These are phyloP conservation scores for Chionomys nivalis DNA, from an alignment of 2,113 vertebrate genomes.

Conservation along the genomic window DNA sequence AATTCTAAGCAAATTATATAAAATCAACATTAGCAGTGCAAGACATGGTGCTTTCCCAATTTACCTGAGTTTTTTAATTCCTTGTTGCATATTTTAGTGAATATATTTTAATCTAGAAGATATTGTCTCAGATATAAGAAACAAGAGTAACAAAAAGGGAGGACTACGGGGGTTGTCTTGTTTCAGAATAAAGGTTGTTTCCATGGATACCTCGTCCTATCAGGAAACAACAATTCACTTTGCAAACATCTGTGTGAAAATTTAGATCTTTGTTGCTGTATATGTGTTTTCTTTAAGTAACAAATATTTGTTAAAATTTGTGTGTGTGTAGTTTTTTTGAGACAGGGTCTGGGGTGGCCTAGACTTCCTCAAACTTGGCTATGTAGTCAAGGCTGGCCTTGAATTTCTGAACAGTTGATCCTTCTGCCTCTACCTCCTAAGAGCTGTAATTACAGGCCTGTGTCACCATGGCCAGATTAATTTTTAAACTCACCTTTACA, in stretches of 20 bases:
- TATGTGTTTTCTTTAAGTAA: constrained; percentile 28
- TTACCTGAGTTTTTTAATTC: neutral
- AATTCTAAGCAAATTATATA: neutral
- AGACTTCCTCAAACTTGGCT: neutral
- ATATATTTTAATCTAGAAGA: neutral
- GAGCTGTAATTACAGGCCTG: neutral
- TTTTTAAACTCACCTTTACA: constrained; percentile 26
- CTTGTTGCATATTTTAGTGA: neutral
- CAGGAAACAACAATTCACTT: neutral
- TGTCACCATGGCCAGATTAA: neutral
- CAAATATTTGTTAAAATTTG: neutral
- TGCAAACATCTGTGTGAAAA: neutral
- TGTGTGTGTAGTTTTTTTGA: neutral
- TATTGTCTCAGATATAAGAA: neutral
- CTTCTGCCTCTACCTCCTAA: neutral
- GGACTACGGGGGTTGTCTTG: neutral
- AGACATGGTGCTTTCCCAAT: neutral
- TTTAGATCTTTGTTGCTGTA: constrained; percentile 1
- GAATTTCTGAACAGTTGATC: neutral
- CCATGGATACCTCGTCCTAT: neutral
- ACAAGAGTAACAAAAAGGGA: neutral
- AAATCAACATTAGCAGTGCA: neutral
- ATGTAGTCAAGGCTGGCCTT: neutral
- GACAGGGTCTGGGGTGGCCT: neutral
- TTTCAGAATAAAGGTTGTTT: constrained; percentile 47